phyloP scores from a whole-genome alignment of 2,113 vertebrate species.

The Mustelus asterias region DNA sequence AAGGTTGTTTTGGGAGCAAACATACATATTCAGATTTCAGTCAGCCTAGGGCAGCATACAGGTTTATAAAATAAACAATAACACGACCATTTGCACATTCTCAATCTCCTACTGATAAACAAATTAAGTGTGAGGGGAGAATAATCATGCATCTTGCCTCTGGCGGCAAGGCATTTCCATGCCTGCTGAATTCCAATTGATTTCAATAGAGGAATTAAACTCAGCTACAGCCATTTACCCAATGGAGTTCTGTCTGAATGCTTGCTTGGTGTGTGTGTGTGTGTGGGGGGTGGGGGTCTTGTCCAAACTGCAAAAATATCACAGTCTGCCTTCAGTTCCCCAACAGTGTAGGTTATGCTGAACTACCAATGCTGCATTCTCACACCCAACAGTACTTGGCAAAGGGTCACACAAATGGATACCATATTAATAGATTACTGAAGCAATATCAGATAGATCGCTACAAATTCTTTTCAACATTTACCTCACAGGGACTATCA shows the following conservation, averaged over 20 bases:
- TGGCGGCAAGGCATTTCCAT: not conserved
- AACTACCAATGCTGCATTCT: not conserved
- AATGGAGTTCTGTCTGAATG: not conserved
- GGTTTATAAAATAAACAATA: conserved; percentile 19
- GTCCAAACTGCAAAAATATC: not conserved
- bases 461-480: not conserved
- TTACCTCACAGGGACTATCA: not conserved
- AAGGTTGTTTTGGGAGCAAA: not conserved
- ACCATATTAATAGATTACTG: not conserved
- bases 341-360: not conserved
- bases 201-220: not conserved
- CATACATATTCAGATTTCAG: not conserved
- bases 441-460: not conserved
- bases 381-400: not conserved
- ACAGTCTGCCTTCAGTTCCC: not conserved
- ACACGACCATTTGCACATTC: not conserved
- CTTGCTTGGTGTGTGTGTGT: too few species aligned
- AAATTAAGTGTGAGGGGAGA: not conserved
- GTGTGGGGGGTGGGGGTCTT: not conserved
- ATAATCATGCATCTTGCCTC: not conserved
- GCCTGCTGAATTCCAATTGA: not conserved
- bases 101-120: not conserved
- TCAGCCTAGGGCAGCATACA: not conserved
- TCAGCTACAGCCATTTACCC: not conserved
- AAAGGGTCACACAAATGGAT: not conserved